These are phyloP conservation scores for Drosophila miranda DNA, from an alignment of 1,140 invertebrate species.

Conservation along the genomic window DNA sequence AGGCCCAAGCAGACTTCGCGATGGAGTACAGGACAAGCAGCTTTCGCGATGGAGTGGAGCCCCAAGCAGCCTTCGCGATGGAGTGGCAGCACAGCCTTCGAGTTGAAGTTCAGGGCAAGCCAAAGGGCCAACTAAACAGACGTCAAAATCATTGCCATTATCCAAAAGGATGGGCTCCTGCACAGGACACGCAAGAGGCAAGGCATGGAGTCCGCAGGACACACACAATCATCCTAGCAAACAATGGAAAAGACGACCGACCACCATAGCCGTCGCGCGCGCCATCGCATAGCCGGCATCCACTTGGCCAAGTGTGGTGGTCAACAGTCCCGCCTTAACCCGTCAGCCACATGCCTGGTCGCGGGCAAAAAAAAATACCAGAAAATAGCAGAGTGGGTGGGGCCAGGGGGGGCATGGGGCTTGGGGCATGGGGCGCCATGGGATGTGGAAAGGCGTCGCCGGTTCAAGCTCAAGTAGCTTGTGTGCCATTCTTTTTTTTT, in stretches of 20 bases:
- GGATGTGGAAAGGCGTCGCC: conserved; percentile 42
- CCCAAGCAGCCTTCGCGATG: too few species aligned
- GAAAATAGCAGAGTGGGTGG: not conserved
- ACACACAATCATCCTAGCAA: conserved; percentile 19
- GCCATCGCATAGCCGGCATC: conserved; percentile 10
- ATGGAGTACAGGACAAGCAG: too few species aligned
- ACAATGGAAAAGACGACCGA: conserved; percentile 58
- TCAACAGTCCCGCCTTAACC: conserved; percentile 76
- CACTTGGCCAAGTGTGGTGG: conserved; percentile 39
- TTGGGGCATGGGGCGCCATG: conserved; percentile 8
- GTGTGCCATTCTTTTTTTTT: conserved; percentile 62
- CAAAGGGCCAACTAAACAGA: conserved; percentile 68
- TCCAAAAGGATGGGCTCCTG: conserved; percentile 38
- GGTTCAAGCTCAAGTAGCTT: conserved; percentile 69
- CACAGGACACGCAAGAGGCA: conserved; percentile 3
- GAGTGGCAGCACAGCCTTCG: too few species aligned
- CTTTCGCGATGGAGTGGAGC: not conserved
- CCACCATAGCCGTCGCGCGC: conserved; percentile 5
- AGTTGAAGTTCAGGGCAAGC: not conserved
- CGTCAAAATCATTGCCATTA: conserved; percentile 75
- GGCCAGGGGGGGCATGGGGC: not conserved
- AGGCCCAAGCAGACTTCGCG: too few species aligned
- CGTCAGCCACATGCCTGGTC: conserved; percentile 63
- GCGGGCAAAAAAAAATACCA: conserved; percentile 47
- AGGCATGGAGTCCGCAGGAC: not conserved